Evolutionary conservation across 2,113 vertebrate species (phyloP).

Genomic region (Pachycephala philippinensis): DNA sequence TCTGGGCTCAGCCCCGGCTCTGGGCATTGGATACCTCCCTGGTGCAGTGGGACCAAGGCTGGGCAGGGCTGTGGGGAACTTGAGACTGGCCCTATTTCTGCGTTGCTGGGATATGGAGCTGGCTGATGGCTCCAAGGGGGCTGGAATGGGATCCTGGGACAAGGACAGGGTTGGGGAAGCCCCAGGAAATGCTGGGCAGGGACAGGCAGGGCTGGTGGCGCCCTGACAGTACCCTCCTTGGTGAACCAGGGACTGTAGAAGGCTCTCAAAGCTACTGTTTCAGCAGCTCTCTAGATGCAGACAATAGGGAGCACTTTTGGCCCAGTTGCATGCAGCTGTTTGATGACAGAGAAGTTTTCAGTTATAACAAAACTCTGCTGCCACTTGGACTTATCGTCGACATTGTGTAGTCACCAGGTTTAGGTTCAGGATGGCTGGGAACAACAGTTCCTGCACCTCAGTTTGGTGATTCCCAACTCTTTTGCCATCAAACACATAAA

Average conservation of each 20-base stretch:
- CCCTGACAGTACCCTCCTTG: neutral
- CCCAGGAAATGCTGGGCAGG: neutral
- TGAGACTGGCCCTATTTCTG: neutral
- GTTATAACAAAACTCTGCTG: neutral
- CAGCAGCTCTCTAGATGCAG: neutral
- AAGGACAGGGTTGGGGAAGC: neutral
- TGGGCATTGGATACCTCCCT: neutral
- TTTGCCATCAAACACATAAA: neutral
- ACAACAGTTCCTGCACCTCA: neutral
- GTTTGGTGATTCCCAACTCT: neutral
- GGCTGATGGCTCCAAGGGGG: rapidly evolving
- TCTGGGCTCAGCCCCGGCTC: neutral
- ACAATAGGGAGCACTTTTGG: neutral
- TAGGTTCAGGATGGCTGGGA: neutral
- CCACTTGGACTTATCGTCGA: neutral
- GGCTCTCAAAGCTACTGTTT: neutral
- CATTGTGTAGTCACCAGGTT: neutral
- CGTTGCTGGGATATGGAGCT: neutral
- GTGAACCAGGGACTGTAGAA: neutral
- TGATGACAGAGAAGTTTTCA: neutral
- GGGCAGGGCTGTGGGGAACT: neutral
- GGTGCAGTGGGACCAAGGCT: neutral
- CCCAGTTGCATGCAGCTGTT: neutral
- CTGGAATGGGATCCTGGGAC: neutral
- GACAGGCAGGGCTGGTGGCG: neutral